Percentiles rank a stretch among this genome's conserved stretches.
Evolutionary conservation across 2,113 vertebrate species (phyloP).

Genomic region (Bubo scandiacus): DNA sequence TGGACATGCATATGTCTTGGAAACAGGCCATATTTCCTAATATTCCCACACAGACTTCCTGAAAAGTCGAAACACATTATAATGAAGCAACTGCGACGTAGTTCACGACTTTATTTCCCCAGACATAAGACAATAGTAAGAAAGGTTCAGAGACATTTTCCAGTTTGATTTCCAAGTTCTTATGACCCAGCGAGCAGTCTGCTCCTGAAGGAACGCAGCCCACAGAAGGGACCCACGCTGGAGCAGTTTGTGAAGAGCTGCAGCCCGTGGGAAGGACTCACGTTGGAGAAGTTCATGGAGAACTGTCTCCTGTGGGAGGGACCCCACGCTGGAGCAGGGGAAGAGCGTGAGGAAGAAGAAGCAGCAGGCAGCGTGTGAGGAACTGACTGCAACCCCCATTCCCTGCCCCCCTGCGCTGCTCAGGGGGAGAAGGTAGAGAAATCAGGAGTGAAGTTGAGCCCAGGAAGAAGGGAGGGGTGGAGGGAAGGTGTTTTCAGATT

Average conservation of each 20-base stretch:
- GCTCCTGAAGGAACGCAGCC: no score
- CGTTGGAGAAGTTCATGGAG: no score
- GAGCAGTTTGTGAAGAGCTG: no score
- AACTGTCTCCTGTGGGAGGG: no score
- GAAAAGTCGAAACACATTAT: constrained; percentile 41
- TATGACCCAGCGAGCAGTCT: neutral
- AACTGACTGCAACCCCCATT: neutral
- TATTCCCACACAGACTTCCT: constrained; percentile 98
- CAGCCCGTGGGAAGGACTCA: no score
- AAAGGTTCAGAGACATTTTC: neutral
- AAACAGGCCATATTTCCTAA: constrained; percentile 97
- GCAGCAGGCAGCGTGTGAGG: fast-evolving
- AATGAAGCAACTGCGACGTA: neutral
- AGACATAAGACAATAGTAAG: neutral
- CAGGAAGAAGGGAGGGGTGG: neutral
- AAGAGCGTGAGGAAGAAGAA: neutral
- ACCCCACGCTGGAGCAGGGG: no score
- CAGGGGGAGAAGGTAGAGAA: neutral
- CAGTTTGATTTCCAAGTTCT: neutral
- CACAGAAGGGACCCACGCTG: no score
- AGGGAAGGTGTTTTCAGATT: neutral
- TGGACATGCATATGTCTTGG: constrained; percentile 85
- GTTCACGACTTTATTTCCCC: neutral
- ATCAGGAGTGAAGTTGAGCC: neutral
- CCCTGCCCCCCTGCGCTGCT: fast-evolving